Evolutionary conservation across 2,888 invertebrate genomes (phyloP).

Genomic region (Trachelus troglodyta): DNA sequence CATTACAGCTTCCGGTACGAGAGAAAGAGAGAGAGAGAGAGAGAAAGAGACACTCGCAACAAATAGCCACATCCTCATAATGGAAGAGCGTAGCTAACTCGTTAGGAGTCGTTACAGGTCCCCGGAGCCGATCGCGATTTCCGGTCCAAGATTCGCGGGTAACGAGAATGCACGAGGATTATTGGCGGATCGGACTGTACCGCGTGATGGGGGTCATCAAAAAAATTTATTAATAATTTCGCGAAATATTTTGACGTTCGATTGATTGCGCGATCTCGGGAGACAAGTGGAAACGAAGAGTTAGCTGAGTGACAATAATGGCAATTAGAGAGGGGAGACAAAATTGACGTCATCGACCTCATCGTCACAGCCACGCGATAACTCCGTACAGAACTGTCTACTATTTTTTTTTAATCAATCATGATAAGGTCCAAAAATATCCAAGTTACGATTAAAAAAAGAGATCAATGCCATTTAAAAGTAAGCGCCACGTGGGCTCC

Average conservation of each 20-base stretch:
- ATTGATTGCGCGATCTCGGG: not conserved
- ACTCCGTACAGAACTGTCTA: no score
- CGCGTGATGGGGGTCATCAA: not conserved
- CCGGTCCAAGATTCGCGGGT: slow-evolving; percentile 11
- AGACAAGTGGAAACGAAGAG: no score
- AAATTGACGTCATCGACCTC: no score
- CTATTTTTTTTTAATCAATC: no score
- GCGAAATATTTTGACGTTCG: not conserved
- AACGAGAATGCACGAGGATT: not conserved
- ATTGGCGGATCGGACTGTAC: not conserved
- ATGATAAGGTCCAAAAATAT: no score
- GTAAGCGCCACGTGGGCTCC: no score
- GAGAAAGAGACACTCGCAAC: slow-evolving; percentile 42
- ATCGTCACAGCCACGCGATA: no score
- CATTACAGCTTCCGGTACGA: slow-evolving; percentile 63
- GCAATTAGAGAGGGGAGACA: no score
- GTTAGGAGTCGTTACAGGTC: slow-evolving; percentile 58
- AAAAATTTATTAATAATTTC: slow-evolving; percentile 8
- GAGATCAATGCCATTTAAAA: not conserved
- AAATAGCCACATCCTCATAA: slow-evolving; percentile 66
- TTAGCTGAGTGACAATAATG: no score
- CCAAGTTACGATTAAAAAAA: no score
- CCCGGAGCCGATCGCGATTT: slow-evolving; percentile 41
- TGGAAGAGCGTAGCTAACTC: slow-evolving; percentile 62
- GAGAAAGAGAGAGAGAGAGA: slow-evolving; percentile 30